Percentiles rank a stretch among this genome's conserved stretches.
Conservation (phyloP, 2,113 vertebrate genomes). For the Dromiciops gliroides region DNA sequence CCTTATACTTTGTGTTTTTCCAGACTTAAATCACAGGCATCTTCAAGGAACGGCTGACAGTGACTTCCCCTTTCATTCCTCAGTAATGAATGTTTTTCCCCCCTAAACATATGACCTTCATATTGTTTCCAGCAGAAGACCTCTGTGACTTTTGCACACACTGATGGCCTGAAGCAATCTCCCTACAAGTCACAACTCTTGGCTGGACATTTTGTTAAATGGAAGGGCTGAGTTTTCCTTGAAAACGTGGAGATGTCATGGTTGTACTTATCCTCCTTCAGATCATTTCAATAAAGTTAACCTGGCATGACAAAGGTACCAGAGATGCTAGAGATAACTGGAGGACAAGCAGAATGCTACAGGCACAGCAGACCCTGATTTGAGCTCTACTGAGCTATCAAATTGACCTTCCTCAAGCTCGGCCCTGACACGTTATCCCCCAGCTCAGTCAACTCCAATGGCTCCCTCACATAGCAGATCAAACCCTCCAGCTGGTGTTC, state of each 20-base stretch:
- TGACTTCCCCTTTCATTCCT: neutral
- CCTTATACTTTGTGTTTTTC: too few species aligned
- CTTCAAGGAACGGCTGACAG: neutral
- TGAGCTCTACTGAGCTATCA: neutral
- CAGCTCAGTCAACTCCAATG: neutral
- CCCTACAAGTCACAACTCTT: slow-evolving; percentile 52
- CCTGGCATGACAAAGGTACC: neutral
- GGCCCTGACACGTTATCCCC: neutral
- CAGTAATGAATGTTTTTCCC: neutral
- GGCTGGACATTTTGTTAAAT: slow-evolving; percentile 55
- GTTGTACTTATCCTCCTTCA: slow-evolving; percentile 42
- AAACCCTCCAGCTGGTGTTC: neutral
- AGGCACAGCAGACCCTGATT: neutral
- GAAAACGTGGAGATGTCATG: slow-evolving; percentile 61
- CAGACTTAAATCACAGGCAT: neutral
- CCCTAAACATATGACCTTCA: neutral
- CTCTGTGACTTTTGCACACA: slow-evolving; percentile 52
- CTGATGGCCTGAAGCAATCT: slow-evolving; percentile 30
- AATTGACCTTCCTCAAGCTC: neutral
- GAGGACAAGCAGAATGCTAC: neutral
- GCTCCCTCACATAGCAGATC: neutral
- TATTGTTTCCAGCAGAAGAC: slow-evolving; percentile 44
- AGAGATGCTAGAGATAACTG: neutral
- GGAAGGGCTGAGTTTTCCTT: slow-evolving; percentile 32
- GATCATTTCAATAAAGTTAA: slow-evolving; percentile 71